These are phyloP conservation scores for Nephrotoma guestfalica DNA, from an alignment of 2,888 invertebrate genomes.

Conservation along the genomic window DNA sequence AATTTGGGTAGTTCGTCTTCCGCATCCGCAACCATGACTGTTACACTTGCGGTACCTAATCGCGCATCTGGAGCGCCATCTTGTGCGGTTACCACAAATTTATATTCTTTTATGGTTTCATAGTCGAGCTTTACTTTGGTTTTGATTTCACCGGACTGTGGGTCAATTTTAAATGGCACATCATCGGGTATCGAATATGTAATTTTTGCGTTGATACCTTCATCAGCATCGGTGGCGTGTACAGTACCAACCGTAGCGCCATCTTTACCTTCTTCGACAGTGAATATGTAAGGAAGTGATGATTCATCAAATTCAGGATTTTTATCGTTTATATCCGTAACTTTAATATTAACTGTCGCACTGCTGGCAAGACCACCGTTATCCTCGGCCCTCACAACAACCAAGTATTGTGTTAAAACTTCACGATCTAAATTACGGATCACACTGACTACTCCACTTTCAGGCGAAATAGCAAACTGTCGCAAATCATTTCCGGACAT, in stretches of 20 bases:
- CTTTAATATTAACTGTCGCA: slow-evolving; percentile 73
- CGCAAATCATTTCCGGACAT: slow-evolving; percentile 79
- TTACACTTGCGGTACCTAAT: slow-evolving; percentile 74
- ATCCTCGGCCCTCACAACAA: slow-evolving; percentile 79
- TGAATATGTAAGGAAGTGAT: slow-evolving; percentile 61
- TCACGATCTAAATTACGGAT: slow-evolving; percentile 75
- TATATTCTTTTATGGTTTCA: slow-evolving; percentile 57
- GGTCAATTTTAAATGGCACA: slow-evolving; percentile 66
- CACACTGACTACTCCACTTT: slow-evolving; percentile 78
- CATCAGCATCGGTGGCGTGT: slow-evolving; percentile 73
- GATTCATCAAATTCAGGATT: slow-evolving; percentile 72
- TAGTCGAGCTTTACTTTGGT: slow-evolving; percentile 66
- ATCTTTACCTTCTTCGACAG: slow-evolving; percentile 56
- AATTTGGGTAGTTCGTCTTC: slow-evolving; percentile 70
- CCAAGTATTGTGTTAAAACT: slow-evolving; percentile 72
- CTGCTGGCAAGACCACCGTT: slow-evolving; percentile 67
- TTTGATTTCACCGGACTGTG: slow-evolving; percentile 60
- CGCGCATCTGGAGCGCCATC: slow-evolving; percentile 77
- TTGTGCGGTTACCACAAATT: slow-evolving; percentile 74
- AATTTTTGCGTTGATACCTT: slow-evolving; percentile 68
- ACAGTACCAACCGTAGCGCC: slow-evolving; percentile 59
- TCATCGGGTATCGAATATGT: slow-evolving; percentile 66
- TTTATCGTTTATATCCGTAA: slow-evolving; percentile 84
- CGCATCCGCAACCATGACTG: slow-evolving; percentile 60
- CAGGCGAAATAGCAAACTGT: slow-evolving; percentile 73